phyloP scores from a whole-genome alignment of 2,797 vertebrate genomes.

The Varecia variegata region DNA sequence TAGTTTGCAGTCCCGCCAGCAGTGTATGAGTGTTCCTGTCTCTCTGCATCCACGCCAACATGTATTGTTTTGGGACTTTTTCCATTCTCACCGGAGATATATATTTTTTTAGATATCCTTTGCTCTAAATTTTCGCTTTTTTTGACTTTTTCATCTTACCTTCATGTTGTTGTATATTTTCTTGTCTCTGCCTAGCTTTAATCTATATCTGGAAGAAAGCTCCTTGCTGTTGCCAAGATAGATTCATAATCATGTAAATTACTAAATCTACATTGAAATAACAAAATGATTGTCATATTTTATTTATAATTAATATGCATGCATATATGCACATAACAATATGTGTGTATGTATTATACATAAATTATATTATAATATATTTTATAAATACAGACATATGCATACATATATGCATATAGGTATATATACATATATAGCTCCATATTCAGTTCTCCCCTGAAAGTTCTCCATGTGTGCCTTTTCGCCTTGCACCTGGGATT shows the following conservation, averaged over 20 bases:
- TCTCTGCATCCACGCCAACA: no score
- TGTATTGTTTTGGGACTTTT: no score
- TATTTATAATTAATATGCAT: background rate
- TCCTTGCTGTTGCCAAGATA: background rate
- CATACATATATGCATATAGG: background rate
- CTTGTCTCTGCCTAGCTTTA: background rate
- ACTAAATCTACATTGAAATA: background rate
- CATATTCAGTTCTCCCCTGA: background rate
- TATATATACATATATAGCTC: background rate
- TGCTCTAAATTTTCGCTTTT: background rate
- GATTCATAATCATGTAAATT: background rate
- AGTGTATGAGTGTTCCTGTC: no score
- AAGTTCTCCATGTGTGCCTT: background rate
- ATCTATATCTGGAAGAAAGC: background rate
- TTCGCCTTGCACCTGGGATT: background rate
- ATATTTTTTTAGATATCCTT: background rate
- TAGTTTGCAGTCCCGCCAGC: no score
- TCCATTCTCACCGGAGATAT: no score
- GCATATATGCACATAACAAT: background rate
- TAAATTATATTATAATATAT: background rate
- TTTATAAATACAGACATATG: background rate
- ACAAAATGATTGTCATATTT: background rate
- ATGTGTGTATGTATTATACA: background rate
- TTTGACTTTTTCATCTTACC: background rate
- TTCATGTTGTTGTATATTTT: background rate